Percentiles rank a stretch among this genome's conserved stretches.
These are phyloP conservation scores for Alauda arvensis DNA, from an alignment of 2,797 vertebrate genomes.

Conservation along the genomic window DNA sequence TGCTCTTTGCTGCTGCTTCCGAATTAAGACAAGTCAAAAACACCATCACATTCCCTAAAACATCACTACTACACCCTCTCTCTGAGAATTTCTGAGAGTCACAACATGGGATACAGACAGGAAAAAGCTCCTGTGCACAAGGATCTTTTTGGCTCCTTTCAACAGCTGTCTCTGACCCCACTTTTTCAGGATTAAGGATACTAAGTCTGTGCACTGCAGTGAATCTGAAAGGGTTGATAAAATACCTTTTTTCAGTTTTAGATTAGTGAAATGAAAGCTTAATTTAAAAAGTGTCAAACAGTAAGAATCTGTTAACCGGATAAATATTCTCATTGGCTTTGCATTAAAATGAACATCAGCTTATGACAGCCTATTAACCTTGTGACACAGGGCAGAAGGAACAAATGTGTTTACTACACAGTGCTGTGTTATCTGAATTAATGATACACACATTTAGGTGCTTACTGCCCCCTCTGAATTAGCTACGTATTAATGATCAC, in stretches of 20 bases:
- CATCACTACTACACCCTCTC: background rate
- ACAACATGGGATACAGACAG: background rate
- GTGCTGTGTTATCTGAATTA: background rate
- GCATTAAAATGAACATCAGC: background rate
- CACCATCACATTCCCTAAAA: background rate
- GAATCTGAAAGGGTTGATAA: background rate
- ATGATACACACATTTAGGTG: background rate
- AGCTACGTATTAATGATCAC: background rate
- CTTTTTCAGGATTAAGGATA: background rate
- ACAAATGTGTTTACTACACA: background rate
- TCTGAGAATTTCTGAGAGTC: background rate
- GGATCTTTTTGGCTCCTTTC: background rate
- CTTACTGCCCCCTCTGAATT: background rate
- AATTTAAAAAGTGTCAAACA: background rate
- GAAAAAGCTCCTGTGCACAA: background rate
- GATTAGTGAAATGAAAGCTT: background rate
- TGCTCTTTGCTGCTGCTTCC: background rate
- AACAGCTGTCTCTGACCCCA: background rate
- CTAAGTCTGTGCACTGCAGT: background rate
- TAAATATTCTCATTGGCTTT: background rate
- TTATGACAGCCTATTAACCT: slow-evolving; percentile 21
- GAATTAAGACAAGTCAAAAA: background rate
- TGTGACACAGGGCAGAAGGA: background rate
- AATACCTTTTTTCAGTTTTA: background rate
- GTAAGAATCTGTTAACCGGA: background rate